These are phyloP conservation scores for Cryptoblepharus egeriae DNA, from an alignment of 2,797 vertebrate species.

Conservation along the genomic window DNA sequence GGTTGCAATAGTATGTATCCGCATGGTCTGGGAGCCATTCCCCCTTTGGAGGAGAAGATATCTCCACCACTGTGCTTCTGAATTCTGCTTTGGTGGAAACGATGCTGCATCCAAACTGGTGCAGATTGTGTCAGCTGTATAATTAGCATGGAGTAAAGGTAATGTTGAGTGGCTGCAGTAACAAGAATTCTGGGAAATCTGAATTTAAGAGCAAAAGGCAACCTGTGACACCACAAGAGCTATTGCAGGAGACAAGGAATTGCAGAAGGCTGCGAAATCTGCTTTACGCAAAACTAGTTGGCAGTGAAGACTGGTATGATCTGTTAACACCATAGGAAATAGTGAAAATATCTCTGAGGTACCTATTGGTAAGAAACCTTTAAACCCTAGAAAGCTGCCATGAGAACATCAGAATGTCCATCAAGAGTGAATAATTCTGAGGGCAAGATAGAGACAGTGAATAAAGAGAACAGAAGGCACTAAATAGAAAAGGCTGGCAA, in stretches of 20 bases:
- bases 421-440: not conserved
- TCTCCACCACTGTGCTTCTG: too few species aligned
- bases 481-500: not conserved
- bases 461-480: conserved; percentile 19
- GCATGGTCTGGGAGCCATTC: too few species aligned
- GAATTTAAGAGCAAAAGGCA: not conserved
- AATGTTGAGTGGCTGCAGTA: not conserved
- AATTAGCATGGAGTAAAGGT: not conserved
- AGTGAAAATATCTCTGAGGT: not conserved
- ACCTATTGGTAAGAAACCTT: not conserved
- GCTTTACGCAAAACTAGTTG: not conserved
- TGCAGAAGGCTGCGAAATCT: not conserved
- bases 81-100: too few species aligned
- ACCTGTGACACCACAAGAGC: not conserved
- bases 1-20: too few species aligned
- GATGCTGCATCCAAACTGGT: too few species aligned
- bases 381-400: not conserved
- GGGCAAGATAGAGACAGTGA: not conserved
- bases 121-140: not conserved
- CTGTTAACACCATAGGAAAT: not conserved
- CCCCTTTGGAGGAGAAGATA: too few species aligned
- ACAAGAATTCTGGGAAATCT: not conserved
- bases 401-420: not conserved
- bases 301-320: not conserved
- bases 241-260: not conserved